Base-by-base conservation (phyloP, 2,113 vertebrate species). In the Alethe diademata region DNA sequence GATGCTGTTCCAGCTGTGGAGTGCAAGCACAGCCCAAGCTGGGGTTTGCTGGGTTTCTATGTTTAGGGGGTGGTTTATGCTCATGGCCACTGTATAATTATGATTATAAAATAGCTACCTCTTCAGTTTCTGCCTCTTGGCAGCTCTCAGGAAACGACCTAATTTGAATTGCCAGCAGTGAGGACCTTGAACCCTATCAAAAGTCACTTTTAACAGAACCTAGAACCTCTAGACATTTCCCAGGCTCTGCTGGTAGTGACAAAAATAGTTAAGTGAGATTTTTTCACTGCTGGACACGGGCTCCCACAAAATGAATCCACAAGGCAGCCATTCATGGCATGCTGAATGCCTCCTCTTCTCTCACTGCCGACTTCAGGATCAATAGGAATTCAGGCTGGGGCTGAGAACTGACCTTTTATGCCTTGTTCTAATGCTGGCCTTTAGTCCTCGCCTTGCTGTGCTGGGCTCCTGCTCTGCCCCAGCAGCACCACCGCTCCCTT, bases 251-350 rank as follows among this genome's bases (percentile, higher is more conserved):
- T 96, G 78, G 65, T 65, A 35, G 26, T 54, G 35, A 72, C 38
- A 91, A 92, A 96, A 95, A 96, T 85, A 96, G 87, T 48, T 83
- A 38, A 72, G 80, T 88, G 88, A 90, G 92, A 50, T 94, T 96
- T 93, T 96, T 90, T 94, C 94, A 89, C 43, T 78, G 82, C 66
- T 80, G 90, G 88, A 89, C 36, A 43, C 74, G 93, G 82, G 50
- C 88, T 95, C 45, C 66, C 67, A 45, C 91, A 29, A 47, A 83
- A 88, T 93, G 88, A 97, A 96, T 95, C 85, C 73, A 96, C 95
- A 97, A 96, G 91, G 92, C 90, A 93, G 74, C 78, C 26, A 95
- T 97, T 97, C 92, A 96, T 50, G 43, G 47, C 51, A 17, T 2
- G 25, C 35, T 97, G 93, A 97, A 97, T 97, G 86, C 78, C 90